A percentile compares a stretch with the other conserved stretches of the same genome.
phyloP scores from a whole-genome alignment of 2,888 invertebrate species.

The Abrostola tripartita region DNA sequence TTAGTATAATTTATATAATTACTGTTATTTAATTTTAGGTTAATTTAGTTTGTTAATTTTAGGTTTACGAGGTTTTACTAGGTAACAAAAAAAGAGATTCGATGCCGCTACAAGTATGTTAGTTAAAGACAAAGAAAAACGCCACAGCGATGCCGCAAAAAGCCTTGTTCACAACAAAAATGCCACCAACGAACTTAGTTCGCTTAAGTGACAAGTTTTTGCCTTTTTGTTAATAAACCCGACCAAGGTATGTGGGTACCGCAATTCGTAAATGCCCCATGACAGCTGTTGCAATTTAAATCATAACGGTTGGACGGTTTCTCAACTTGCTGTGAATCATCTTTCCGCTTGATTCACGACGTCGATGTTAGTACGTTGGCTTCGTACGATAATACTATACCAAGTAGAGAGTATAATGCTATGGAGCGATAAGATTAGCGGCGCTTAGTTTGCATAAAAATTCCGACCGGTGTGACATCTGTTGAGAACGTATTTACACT shows the following conservation, averaged over 20 bases:
- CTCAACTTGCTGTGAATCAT: constrained; percentile 82
- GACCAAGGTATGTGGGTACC: constrained; percentile 76
- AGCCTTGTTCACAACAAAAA: background rate
- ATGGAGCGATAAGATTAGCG: constrained; percentile 53
- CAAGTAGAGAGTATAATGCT: constrained; percentile 39
- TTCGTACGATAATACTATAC: constrained; percentile 52
- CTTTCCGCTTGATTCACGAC: constrained; percentile 83
- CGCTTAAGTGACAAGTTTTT: background rate
- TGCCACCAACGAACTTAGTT: background rate
- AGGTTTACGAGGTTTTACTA: no score
- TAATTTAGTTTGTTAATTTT: no score
- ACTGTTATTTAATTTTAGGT: no score
- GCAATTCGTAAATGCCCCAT: constrained; percentile 78
- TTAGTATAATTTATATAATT: no score
- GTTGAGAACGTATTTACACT: constrained; percentile 38
- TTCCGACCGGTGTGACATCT: constrained; percentile 49
- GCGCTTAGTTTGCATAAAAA: constrained; percentile 56
- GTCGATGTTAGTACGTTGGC: constrained; percentile 21
- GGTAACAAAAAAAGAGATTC: no score
- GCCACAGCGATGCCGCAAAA: background rate
- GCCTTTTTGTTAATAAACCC: constrained; percentile 50
- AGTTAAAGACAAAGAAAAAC: background rate
- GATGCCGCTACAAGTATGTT: background rate
- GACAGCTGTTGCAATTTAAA: constrained; percentile 83
- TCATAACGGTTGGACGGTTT: constrained; percentile 83